Conservation (phyloP, 2,888 invertebrate species). For the Lasioglossum figueresi region DNA sequence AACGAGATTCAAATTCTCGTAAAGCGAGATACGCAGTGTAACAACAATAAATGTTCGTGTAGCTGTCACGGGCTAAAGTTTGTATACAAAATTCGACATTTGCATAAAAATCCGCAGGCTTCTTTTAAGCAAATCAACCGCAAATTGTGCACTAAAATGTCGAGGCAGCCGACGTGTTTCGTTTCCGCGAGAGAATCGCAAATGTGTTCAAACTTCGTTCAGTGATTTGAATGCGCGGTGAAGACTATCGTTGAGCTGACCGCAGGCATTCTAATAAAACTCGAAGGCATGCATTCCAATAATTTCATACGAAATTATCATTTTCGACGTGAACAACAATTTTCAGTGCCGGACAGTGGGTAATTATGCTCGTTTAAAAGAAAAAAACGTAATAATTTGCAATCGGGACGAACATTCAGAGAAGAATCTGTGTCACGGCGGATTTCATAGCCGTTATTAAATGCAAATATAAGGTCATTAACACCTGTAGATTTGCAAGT, state of each 20-base stretch:
- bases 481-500: slow-evolving; percentile 41
- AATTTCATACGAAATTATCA: background rate
- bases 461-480: slow-evolving; percentile 48
- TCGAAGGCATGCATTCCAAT: background rate
- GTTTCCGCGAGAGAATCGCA: background rate
- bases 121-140: background rate
- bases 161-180: background rate
- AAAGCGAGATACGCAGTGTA: background rate
- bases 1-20: background rate
- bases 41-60: background rate
- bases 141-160: background rate
- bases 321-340: background rate
- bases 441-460: slow-evolving; percentile 2
- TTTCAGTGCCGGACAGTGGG: too few species aligned
- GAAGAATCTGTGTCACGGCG: background rate
- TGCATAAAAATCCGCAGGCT: background rate
- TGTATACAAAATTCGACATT: background rate
- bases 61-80: background rate
- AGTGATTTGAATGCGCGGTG: background rate
- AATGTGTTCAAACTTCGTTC: background rate
- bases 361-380: too few species aligned
- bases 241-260: background rate
- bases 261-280: background rate
- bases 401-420: background rate
- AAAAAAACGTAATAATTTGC: background rate